A percentile compares a stretch with the other conserved stretches of the same genome.
These are phyloP conservation scores for Myotis pilosus DNA, from an alignment of 2,797 vertebrate genomes.

Conservation along the genomic window DNA sequence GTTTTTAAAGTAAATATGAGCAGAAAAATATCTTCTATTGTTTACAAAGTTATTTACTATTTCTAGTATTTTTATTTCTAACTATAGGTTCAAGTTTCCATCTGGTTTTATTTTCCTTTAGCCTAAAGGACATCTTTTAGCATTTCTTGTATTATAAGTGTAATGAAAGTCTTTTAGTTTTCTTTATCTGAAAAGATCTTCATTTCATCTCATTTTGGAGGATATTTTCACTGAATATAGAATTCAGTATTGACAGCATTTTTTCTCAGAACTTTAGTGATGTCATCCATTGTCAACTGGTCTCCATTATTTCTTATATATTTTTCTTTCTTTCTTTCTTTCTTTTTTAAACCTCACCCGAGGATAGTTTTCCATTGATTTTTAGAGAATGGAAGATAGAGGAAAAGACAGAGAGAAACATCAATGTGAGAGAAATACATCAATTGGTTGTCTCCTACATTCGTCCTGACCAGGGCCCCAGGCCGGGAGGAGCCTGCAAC, in stretches of 20 bases:
- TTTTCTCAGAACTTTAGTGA: background rate
- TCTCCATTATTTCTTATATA: background rate
- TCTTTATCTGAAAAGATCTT: conserved; percentile 26
- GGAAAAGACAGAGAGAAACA: background rate
- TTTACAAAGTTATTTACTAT: background rate
- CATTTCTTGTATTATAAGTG: background rate
- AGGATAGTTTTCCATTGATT: background rate
- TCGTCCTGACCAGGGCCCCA: no score
- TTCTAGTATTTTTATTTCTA: background rate
- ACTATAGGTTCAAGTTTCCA: background rate
- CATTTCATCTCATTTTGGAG: background rate
- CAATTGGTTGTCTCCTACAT: background rate
- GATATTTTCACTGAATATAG: background rate
- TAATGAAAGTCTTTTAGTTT: background rate
- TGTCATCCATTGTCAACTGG: background rate
- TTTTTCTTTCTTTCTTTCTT: background rate
- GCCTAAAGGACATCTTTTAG: no score
- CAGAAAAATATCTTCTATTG: background rate
- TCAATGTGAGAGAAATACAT: background rate
- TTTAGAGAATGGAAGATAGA: background rate
- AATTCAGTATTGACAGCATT: background rate
- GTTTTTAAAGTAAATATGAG: conserved; percentile 1
- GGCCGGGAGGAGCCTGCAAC: no score
- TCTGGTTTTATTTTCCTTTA: no score
- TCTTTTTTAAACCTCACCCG: no score